These are phyloP conservation scores for Drosophila bipectinata DNA, from an alignment of 1,140 invertebrate species.

Conservation along the genomic window DNA sequence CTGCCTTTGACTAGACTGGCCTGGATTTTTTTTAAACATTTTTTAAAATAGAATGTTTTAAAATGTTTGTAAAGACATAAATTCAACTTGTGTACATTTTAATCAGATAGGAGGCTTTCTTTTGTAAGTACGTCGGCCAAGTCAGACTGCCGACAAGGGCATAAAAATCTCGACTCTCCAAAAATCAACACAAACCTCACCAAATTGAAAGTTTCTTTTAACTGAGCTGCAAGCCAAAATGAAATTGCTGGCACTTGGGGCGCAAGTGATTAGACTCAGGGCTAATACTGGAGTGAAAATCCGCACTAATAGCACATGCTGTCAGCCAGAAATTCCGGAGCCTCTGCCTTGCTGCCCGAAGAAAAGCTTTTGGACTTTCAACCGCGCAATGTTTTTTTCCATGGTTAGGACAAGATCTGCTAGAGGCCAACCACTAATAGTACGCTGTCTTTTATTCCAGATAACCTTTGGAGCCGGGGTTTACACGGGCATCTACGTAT, in stretches of 20 bases:
- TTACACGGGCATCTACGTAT: constrained; percentile 91
- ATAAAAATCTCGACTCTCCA: neutral
- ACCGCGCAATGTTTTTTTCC: constrained; percentile 22
- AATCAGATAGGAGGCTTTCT: constrained; percentile 9
- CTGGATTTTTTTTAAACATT: too few species aligned
- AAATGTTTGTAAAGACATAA: neutral
- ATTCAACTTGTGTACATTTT: constrained; percentile 26
- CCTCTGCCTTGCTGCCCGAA: constrained; percentile 41
- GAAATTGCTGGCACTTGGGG: constrained; percentile 54
- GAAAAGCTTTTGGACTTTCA: constrained; percentile 46
- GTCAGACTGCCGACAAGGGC: too few species aligned
- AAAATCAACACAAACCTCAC: constrained; percentile 22
- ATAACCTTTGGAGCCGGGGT: constrained; percentile 90
- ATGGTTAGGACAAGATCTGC: constrained; percentile 41
- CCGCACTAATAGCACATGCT: constrained; percentile 17
- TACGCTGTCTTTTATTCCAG: constrained; percentile 85
- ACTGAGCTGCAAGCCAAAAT: constrained; percentile 39
- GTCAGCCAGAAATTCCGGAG: constrained; percentile 20
- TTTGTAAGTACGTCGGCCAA: constrained; percentile 8
- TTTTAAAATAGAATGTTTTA: too few species aligned
- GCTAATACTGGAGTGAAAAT: neutral
- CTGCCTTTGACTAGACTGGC: too few species aligned
- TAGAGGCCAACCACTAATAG: neutral
- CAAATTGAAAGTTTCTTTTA: constrained; percentile 33
- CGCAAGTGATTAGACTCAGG: constrained; percentile 28